phyloP scores from a whole-genome alignment of 2,888 invertebrate genomes.

The Drosophila formosana region DNA sequence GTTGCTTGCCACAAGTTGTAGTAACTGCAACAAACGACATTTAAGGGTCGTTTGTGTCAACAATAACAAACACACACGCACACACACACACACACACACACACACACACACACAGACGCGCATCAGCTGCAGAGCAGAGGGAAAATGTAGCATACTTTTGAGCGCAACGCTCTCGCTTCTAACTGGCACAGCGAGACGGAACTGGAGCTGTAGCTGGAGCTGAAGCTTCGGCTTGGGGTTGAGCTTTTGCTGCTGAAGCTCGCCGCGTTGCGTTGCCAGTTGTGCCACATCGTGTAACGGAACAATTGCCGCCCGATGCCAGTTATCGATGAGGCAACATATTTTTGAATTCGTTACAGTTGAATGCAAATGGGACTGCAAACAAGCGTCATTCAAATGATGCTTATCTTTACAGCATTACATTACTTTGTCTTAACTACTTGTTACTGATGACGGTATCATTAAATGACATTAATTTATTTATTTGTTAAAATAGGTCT shows the following conservation, averaged over 20 bases:
- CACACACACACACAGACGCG: constrained; percentile 12
- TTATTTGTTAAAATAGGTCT: too few relatives aligned
- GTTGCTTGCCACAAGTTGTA: constrained; percentile 29
- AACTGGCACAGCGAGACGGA: background rate
- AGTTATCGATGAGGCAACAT: background rate
- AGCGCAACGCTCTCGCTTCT: constrained; percentile 16
- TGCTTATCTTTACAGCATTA: too few relatives aligned
- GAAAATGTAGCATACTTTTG: constrained; percentile 46
- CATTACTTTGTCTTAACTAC: too few relatives aligned
- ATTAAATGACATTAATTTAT: too few relatives aligned
- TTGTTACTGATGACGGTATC: too few relatives aligned
- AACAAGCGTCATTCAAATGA: too few relatives aligned
- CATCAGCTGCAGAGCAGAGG: constrained; percentile 20
- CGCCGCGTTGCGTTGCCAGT: background rate
- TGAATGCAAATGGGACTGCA: too few relatives aligned
- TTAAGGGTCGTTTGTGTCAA: constrained; percentile 60
- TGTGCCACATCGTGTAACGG: background rate
- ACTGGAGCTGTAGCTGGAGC: too few relatives aligned
- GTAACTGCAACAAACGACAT: constrained; percentile 53
- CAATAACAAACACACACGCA: constrained; percentile 49
- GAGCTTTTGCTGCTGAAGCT: background rate
- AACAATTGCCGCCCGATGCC: background rate
- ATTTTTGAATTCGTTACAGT: too few relatives aligned
- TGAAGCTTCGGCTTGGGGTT: too few relatives aligned
- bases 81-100: constrained; percentile 3